Evolutionary conservation across 2,797 vertebrate genomes (phyloP).

Genomic region (Allobates femoralis): DNA sequence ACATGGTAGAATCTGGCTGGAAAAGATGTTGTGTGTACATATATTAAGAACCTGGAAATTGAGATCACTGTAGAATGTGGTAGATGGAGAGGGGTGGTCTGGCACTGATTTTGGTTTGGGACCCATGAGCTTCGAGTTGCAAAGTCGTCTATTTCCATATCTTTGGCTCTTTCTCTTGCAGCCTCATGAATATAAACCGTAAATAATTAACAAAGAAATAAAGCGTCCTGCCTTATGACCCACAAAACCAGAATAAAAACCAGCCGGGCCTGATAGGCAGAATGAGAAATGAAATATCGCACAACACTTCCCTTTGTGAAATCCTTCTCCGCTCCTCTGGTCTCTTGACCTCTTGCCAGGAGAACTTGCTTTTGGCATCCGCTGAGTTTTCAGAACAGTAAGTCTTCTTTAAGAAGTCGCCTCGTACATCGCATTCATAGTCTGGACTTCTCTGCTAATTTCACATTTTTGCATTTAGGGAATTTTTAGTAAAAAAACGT

Average conservation of each 20-base stretch:
- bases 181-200: conserved; percentile 10
- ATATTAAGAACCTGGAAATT: no score
- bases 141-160: neutral
- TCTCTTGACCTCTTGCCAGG: conserved; percentile 44
- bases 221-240: conserved; percentile 4
- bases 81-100: neutral
- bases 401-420: conserved; percentile 40
- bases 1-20: no score
- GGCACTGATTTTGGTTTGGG: neutral
- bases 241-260: conserved; percentile 25
- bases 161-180: neutral
- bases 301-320: conserved; percentile 49
- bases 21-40: no score
- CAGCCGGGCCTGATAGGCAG: neutral
- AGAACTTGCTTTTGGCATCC: conserved; percentile 25
- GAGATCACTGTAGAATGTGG: neutral
- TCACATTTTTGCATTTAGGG: conserved; percentile 8
- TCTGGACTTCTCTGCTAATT: conserved; percentile 14
- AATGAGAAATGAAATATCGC: conserved; percentile 33
- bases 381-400: conserved; percentile 22
- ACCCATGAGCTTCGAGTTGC: neutral
- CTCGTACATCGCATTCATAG: conserved; percentile 17
- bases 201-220: conserved; percentile 6
- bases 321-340: neutral
- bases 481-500: neutral